phyloP scores from a whole-genome alignment of 2,113 vertebrate species.

The Dermatemys mawii region DNA sequence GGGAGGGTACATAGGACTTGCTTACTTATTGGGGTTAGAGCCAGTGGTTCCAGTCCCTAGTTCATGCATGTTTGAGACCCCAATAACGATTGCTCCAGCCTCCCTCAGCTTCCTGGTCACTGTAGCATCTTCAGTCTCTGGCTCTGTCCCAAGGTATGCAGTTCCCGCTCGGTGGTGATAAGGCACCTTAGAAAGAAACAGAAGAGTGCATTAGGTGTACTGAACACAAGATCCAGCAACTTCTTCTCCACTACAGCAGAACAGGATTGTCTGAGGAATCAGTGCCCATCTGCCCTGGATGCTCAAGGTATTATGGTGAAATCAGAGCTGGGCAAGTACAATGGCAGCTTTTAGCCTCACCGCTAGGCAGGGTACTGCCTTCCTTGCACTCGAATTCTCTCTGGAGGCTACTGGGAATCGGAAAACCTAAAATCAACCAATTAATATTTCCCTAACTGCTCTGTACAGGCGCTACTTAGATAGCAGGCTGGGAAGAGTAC shows the following conservation, averaged over 20 bases:
- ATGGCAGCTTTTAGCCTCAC: background rate
- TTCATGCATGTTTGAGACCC: constrained; percentile 77
- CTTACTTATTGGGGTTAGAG: constrained; percentile 76
- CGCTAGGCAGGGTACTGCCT: background rate
- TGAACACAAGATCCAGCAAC: background rate
- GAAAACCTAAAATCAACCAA: background rate
- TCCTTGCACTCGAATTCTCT: background rate
- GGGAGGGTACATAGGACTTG: background rate
- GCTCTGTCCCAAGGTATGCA: constrained; percentile 64
- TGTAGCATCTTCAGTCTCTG: constrained; percentile 71
- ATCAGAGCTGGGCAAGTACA: background rate
- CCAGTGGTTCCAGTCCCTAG: constrained; percentile 72
- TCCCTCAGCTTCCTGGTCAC: constrained; percentile 70
- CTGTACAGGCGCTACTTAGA: background rate
- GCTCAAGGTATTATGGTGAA: background rate
- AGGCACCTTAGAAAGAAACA: constrained; percentile 62
- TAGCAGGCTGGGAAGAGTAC: background rate
- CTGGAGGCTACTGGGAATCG: background rate
- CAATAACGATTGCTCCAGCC: constrained; percentile 75
- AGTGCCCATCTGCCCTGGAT: background rate
- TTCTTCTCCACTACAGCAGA: background rate
- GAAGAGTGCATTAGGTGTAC: background rate
- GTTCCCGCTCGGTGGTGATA: constrained; percentile 72
- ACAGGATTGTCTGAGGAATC: background rate
- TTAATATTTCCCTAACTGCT: background rate